These are phyloP conservation scores for Felis chaus DNA, from an alignment of 2,113 vertebrate genomes.

Conservation along the genomic window DNA sequence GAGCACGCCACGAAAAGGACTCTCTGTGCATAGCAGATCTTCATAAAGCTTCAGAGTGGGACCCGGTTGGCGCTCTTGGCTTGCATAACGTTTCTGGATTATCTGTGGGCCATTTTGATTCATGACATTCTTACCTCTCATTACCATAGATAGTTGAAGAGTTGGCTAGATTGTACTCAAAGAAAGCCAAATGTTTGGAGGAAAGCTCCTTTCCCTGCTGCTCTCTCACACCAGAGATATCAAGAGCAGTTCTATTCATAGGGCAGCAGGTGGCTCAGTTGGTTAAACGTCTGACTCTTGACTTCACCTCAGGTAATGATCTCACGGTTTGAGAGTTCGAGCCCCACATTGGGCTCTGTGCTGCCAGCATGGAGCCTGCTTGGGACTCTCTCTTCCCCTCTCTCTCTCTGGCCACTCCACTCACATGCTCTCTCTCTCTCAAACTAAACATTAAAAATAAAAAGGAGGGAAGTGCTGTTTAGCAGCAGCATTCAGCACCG, in stretches of 20 bases:
- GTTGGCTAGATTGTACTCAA: not conserved
- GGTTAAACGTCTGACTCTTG: no score
- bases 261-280: no score
- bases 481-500: rapidly evolving
- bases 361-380: no score
- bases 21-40: not conserved
- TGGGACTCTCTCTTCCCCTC: no score
- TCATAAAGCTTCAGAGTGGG: not conserved
- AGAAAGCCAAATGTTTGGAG: not conserved
- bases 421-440: no score
- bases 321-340: no score
- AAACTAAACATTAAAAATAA: no score
- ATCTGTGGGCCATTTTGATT: not conserved
- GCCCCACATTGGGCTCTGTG: no score
- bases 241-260: not conserved
- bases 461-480: not conserved
- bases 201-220: not conserved
- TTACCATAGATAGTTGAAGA: not conserved
- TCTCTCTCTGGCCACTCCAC: no score
- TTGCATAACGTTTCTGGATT: not conserved
- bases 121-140: not conserved
- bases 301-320: no score
- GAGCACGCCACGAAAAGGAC: not conserved
- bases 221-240: not conserved
- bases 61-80: not conserved